phyloP scores from a whole-genome alignment of 2,797 vertebrate genomes.

The Enteromius viviparus region DNA sequence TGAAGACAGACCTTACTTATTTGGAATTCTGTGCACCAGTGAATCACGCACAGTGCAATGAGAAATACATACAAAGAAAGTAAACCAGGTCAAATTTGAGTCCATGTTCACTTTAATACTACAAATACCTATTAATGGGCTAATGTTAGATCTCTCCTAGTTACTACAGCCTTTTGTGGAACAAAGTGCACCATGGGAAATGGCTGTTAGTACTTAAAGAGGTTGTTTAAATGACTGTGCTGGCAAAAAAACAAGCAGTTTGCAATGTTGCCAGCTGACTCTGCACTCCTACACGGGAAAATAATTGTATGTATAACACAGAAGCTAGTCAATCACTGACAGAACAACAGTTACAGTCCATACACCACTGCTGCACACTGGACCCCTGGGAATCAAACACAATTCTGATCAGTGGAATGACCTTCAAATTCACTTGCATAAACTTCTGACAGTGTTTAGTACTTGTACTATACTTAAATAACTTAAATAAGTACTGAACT shows the following conservation, averaged over 20 bases:
- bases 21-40: conserved; percentile 10
- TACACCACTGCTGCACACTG: neutral
- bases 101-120: conserved; percentile 3
- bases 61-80: neutral
- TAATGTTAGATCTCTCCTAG: neutral
- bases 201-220: conserved; percentile 19
- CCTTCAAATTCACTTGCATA: conserved; percentile 1
- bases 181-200: conserved; percentile 32
- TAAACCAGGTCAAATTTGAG: conserved; percentile 14
- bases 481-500: neutral
- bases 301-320: conserved; percentile 31
- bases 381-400: neutral
- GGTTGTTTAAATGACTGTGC: conserved; percentile 27
- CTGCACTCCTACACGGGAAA: conserved; percentile 18
- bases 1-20: neutral
- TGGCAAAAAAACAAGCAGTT: conserved; percentile 31
- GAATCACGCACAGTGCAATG: neutral
- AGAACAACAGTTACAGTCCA: neutral
- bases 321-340: conserved; percentile 22
- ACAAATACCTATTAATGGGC: neutral
- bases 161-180: neutral
- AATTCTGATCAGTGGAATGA: neutral
- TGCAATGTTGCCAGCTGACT: neutral
- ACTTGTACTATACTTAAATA: no score
- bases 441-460: neutral